Conservation (phyloP, 2,797 vertebrate genomes). For the Zalophus californianus region DNA sequence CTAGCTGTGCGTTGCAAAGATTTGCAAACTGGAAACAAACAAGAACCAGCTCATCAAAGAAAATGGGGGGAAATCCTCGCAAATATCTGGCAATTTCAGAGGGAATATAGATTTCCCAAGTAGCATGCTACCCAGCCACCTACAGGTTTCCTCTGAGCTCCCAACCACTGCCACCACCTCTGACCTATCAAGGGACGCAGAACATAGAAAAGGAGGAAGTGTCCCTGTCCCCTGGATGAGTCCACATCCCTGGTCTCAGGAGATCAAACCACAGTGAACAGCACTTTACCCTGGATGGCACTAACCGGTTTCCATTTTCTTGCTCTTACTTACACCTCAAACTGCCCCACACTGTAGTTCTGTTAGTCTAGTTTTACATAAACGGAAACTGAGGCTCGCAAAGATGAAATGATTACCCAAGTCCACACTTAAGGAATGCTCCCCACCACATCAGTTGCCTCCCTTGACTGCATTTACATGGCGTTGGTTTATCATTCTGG, state of each 20-base stretch:
- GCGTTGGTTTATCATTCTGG: constrained; percentile 33
- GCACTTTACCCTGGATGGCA: background rate
- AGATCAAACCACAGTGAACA: background rate
- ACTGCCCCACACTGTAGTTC: background rate
- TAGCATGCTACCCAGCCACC: constrained; percentile 19
- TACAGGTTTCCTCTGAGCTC: background rate
- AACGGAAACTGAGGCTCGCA: background rate
- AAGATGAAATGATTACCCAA: background rate
- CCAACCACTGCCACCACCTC: background rate
- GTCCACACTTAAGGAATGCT: fast-evolving
- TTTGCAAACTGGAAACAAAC: constrained; percentile 68
- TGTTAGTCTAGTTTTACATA: background rate
- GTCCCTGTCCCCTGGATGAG: background rate
- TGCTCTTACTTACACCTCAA: background rate
- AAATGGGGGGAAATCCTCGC: background rate
- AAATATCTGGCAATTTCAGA: constrained; percentile 27
- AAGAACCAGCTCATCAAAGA: constrained; percentile 30
- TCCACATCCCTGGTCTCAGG: no score
- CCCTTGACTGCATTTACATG: background rate
- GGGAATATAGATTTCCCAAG: background rate
- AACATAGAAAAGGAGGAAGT: background rate
- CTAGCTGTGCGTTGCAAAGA: constrained; percentile 34
- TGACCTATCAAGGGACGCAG: background rate
- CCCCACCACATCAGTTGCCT: background rate
- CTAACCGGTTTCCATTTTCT: background rate